Evolutionary conservation across 2,797 vertebrate genomes (phyloP).

Genomic region (Acanthurus tractus): DNA sequence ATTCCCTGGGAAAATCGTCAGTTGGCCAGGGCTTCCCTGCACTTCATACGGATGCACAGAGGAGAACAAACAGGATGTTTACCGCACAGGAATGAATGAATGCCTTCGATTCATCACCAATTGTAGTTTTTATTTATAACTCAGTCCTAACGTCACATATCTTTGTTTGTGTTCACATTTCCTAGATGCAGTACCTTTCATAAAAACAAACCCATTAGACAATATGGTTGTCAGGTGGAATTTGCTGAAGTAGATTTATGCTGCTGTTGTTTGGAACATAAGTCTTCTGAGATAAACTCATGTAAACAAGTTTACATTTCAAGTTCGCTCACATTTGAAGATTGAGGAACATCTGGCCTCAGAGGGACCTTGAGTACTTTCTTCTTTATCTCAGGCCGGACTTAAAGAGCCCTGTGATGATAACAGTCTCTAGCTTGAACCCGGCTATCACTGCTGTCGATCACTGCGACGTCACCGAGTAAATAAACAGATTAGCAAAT

Average conservation of each 20-base stretch:
- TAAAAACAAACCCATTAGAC: slow-evolving; percentile 13
- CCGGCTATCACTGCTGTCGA: slow-evolving; percentile 47
- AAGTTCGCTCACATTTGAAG: slow-evolving; percentile 36
- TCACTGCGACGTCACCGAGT: slow-evolving; percentile 42
- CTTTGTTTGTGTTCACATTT: slow-evolving; percentile 50
- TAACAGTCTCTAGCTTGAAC: slow-evolving; percentile 52
- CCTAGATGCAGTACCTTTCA: slow-evolving; percentile 30
- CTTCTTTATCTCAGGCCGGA: slow-evolving; percentile 53
- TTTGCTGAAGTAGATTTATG: slow-evolving; percentile 12
- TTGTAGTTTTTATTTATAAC: slow-evolving; percentile 65
- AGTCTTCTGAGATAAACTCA: slow-evolving; percentile 22
- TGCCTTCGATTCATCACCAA: slow-evolving; percentile 59
- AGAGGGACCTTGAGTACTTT: slow-evolving; percentile 61
- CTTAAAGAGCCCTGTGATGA: slow-evolving; percentile 68
- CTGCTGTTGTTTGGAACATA: slow-evolving; percentile 39
- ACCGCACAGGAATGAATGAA: slow-evolving; percentile 49
- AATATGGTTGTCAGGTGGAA: slow-evolving; percentile 17
- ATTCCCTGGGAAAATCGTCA: slow-evolving; percentile 74
- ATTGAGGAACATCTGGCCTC: slow-evolving; percentile 67
- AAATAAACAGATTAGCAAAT: slow-evolving; percentile 62
- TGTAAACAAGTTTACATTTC: slow-evolving; percentile 48
- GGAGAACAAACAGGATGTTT: slow-evolving; percentile 83
- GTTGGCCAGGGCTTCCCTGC: slow-evolving; percentile 66
- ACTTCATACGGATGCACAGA: slow-evolving; percentile 49
- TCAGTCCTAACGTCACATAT: slow-evolving; percentile 28